Evolutionary conservation across 2,797 vertebrate genomes (phyloP).

Genomic region (Atherinosoma microstoma): DNA sequence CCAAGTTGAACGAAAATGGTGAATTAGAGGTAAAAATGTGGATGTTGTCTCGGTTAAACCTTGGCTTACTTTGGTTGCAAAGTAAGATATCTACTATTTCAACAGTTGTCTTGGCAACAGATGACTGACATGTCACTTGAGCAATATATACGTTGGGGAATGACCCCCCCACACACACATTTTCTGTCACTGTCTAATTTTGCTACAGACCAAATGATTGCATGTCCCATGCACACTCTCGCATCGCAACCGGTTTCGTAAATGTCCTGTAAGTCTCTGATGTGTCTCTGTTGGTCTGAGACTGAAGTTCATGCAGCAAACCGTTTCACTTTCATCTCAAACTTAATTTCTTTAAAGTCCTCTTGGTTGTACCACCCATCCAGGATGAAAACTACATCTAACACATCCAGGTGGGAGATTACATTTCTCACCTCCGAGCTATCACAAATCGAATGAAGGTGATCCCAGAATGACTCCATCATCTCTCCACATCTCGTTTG

Average conservation of each 20-base stretch:
- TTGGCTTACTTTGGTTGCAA: conserved; percentile 21
- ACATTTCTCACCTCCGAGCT: conserved; percentile 41
- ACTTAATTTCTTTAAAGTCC: conserved; percentile 35
- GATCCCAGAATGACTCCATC: conserved; percentile 39
- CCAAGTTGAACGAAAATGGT: neutral
- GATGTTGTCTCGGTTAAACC: conserved; percentile 8
- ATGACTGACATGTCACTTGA: conserved; percentile 7
- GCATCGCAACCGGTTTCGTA: conserved; percentile 18
- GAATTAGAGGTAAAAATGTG: conserved; percentile 13
- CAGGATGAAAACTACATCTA: conserved; percentile 45
- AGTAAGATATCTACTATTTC: conserved; percentile 5
- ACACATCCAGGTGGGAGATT: conserved; percentile 44
- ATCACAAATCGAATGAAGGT: conserved; percentile 45
- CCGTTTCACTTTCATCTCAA: conserved; percentile 43
- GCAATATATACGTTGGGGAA: neutral
- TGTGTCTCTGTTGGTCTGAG: conserved; percentile 39
- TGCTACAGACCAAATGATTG: conserved; percentile 39
- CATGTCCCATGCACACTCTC: conserved; percentile 48
- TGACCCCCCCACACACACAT: neutral
- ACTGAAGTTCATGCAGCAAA: conserved; percentile 57
- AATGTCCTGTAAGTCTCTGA: conserved; percentile 37
- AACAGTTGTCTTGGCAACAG: neutral
- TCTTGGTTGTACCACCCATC: conserved; percentile 37
- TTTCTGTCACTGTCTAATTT: conserved; percentile 8
- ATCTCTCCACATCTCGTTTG: conserved; percentile 42